Conservation (phyloP, 2,113 vertebrate species). For the Atractosteus spatula region DNA sequence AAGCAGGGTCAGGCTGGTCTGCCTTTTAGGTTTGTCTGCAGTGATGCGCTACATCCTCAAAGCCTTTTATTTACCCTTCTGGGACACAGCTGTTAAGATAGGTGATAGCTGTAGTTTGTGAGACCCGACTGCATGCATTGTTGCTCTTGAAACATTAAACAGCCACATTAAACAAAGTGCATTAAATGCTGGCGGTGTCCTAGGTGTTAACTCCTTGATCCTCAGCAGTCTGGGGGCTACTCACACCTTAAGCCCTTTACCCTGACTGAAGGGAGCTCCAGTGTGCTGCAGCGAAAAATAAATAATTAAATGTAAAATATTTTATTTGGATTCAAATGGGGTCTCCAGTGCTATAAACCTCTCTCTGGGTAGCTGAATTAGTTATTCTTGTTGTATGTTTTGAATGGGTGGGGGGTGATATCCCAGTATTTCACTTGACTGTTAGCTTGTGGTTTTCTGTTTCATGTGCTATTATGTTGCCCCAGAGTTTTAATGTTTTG, state of each 20-base stretch:
- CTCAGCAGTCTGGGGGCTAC: conserved; percentile 24
- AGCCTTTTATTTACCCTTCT: conserved; percentile 66
- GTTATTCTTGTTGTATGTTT: not conserved
- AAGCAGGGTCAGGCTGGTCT: conserved; percentile 53
- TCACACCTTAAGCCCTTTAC: conserved; percentile 24
- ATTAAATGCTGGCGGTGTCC: conserved; percentile 69
- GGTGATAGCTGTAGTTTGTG: conserved; percentile 63
- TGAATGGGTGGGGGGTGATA: not conserved
- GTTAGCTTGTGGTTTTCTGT: conserved; percentile 25
- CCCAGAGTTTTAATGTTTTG: conserved; percentile 27
- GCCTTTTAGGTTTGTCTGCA: conserved; percentile 59
- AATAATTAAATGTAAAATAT: not conserved
- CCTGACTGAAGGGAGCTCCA: conserved; percentile 31
- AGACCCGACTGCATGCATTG: conserved; percentile 59
- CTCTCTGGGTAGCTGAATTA: not conserved
- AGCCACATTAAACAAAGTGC: conserved; percentile 74
- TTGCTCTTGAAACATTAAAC: conserved; percentile 71
- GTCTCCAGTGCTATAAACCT: too few species aligned
- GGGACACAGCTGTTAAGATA: conserved; percentile 72
- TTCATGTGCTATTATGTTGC: conserved; percentile 35
- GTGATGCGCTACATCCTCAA: conserved; percentile 67
- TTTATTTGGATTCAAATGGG: too few species aligned
- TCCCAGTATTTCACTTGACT: conserved; percentile 13
- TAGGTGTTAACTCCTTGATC: conserved; percentile 62
- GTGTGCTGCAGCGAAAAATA: conserved; percentile 26